A percentile compares a stretch with the other conserved stretches of the same genome.
These are phyloP conservation scores for Drosophila nannoptera DNA, from an alignment of 1,140 invertebrate species.

Conservation along the genomic window DNA sequence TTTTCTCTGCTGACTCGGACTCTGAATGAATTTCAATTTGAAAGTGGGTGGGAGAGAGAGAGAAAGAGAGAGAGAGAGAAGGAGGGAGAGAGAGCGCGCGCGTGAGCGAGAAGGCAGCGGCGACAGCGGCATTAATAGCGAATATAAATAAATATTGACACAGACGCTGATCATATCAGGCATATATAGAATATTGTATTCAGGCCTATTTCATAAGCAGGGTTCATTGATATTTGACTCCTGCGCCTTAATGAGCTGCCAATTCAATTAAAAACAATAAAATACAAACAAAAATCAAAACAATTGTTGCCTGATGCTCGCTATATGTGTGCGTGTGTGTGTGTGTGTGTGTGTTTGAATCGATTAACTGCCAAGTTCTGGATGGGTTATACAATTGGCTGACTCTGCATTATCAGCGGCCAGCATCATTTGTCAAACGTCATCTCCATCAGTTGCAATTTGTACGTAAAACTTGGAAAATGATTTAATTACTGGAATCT, in stretches of 20 bases:
- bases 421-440: conserved; percentile 47
- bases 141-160: conserved; percentile 41
- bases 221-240: conserved; percentile 74
- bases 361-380: conserved; percentile 10
- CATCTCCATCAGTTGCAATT: conserved; percentile 51
- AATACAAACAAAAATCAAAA: conserved; percentile 1
- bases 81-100: too few relatives aligned
- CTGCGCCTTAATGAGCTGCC: conserved; percentile 13
- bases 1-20: conserved; percentile 37
- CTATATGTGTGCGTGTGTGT: not conserved
- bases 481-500: conserved; percentile 68
- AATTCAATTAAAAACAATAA: conserved; percentile 30
- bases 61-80: too few relatives aligned
- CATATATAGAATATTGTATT: conserved; percentile 23
- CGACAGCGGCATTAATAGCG: conserved; percentile 36
- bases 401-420: conserved; percentile 16
- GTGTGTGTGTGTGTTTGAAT: not conserved
- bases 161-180: not conserved
- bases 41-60: conserved; percentile 5
- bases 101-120: too few relatives aligned
- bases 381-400: conserved; percentile 36
- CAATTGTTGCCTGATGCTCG: not conserved
- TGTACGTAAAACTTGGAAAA: conserved; percentile 41
- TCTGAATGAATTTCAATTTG: conserved; percentile 66
- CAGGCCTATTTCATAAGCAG: conserved; percentile 71